Percentiles rank a stretch among this genome's conserved stretches.
Conservation (phyloP, 2,113 vertebrate genomes). For the Laticauda laticaudata region DNA sequence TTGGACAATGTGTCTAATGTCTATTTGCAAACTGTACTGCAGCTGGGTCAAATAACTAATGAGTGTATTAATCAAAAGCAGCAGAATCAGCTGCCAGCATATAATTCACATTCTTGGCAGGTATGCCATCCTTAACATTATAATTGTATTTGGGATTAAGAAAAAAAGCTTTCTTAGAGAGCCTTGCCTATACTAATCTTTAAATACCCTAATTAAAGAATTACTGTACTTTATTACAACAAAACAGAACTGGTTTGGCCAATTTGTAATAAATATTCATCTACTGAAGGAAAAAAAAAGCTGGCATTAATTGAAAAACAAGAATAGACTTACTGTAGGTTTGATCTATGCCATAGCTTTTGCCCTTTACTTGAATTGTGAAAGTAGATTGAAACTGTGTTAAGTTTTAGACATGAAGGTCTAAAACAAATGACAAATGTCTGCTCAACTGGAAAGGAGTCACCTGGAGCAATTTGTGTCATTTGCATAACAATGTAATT, state of each 20-base stretch:
- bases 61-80: slow-evolving; percentile 59
- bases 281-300: slow-evolving; percentile 17
- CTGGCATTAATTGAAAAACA: not conserved
- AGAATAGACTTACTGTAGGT: not conserved
- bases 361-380: not conserved
- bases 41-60: slow-evolving; percentile 53
- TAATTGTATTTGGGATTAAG: slow-evolving; percentile 43
- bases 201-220: slow-evolving; percentile 44
- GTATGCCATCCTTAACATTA: slow-evolving; percentile 58
- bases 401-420: not conserved
- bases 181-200: slow-evolving; percentile 31
- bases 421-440: not conserved
- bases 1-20: not conserved
- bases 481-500: not conserved
- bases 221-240: slow-evolving; percentile 30
- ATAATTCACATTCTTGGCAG: slow-evolving; percentile 53
- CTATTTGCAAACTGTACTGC: slow-evolving; percentile 35
- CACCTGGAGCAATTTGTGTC: not conserved
- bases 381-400: not conserved
- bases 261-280: slow-evolving; percentile 37
- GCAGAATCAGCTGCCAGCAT: slow-evolving; percentile 35
- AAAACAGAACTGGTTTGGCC: slow-evolving; percentile 13
- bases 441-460: not conserved
- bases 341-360: not conserved
- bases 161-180: slow-evolving; percentile 40